Evolutionary conservation across 2,797 vertebrate species (phyloP).

Genomic region (Acanthurus leucopareius): DNA sequence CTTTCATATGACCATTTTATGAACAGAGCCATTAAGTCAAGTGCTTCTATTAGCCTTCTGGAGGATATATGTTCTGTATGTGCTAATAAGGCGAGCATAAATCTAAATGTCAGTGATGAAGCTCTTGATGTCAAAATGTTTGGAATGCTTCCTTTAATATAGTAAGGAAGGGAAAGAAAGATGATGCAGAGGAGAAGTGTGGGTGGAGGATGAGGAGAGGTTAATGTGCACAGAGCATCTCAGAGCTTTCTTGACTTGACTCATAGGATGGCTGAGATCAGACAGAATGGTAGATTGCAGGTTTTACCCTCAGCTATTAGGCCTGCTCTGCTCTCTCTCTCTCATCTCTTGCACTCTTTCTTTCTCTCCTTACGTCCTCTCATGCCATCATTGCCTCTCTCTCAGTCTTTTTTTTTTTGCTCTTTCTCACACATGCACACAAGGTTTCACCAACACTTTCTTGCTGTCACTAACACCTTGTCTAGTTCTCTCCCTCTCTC

Average conservation of each 20-base stretch:
- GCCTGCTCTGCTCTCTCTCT: slow-evolving; percentile 49
- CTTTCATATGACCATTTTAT: neutral
- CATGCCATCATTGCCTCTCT: slow-evolving; percentile 24
- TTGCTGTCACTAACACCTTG: slow-evolving; percentile 52
- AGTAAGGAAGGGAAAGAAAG: slow-evolving; percentile 40
- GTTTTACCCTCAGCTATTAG: slow-evolving; percentile 73
- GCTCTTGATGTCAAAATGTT: slow-evolving; percentile 57
- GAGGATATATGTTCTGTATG: slow-evolving; percentile 30
- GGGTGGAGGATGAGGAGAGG: slow-evolving; percentile 69
- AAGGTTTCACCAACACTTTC: slow-evolving; percentile 54
- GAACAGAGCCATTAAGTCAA: neutral
- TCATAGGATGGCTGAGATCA: slow-evolving; percentile 72
- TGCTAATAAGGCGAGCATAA: slow-evolving; percentile 45
- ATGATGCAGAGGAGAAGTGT: slow-evolving; percentile 59
- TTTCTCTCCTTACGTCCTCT: slow-evolving; percentile 22
- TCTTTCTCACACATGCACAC: slow-evolving; percentile 29
- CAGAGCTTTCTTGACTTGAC: slow-evolving; percentile 73
- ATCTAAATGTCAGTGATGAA: slow-evolving; percentile 58
- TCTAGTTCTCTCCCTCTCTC: slow-evolving; percentile 39
- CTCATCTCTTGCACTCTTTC: slow-evolving; percentile 36
- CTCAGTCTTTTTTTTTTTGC: slow-evolving; percentile 6
- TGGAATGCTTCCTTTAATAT: slow-evolving; percentile 65
- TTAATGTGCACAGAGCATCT: slow-evolving; percentile 74
- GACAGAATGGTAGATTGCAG: slow-evolving; percentile 77
- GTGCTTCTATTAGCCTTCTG: slow-evolving; percentile 10